phyloP scores from a whole-genome alignment of 1,140 invertebrate genomes.

The Drosophila cardini region DNA sequence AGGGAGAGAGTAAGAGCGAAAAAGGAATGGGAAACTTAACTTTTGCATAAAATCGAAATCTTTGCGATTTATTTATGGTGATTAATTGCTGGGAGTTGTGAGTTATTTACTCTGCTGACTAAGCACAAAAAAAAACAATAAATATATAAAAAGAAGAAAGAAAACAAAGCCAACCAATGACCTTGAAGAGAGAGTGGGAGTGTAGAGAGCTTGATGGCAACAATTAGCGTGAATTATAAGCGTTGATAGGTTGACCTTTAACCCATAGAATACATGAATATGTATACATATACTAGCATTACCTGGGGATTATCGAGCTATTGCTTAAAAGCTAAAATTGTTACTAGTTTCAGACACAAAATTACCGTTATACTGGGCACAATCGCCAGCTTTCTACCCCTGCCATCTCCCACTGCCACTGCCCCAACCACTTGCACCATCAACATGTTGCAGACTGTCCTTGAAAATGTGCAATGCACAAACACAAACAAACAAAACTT shows the following conservation, averaged over 20 bases:
- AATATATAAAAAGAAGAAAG: neutral
- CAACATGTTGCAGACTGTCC: conserved; percentile 5
- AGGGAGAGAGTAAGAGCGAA: neutral
- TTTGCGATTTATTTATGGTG: conserved; percentile 23
- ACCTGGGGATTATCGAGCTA: conserved; percentile 22
- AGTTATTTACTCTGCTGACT: conserved; percentile 16
- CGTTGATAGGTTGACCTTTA: conserved; percentile 17
- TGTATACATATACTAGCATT: conserved; percentile 4
- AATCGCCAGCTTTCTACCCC: neutral
- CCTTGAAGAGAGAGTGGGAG: neutral
- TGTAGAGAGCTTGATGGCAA: neutral
- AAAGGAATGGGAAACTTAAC: conserved; percentile 9
- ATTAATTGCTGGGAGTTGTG: conserved; percentile 28
- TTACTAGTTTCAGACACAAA: conserved; percentile 8
- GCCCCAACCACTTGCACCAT: neutral
- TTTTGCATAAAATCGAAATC: conserved; percentile 20
- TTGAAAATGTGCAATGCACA: conserved; percentile 9
- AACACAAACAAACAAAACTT: conserved; percentile 1
- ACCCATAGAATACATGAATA: conserved; percentile 14
- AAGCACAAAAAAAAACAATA: neutral
- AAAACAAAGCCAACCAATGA: neutral
- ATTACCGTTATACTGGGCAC: neutral
- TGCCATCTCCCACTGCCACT: neutral
- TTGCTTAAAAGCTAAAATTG: conserved; percentile 6
- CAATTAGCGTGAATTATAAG: conserved; percentile 5